A percentile compares a stretch with the other conserved stretches of the same genome.
phyloP scores from a whole-genome alignment of 2,797 vertebrate genomes.

The Emys orbicularis region DNA sequence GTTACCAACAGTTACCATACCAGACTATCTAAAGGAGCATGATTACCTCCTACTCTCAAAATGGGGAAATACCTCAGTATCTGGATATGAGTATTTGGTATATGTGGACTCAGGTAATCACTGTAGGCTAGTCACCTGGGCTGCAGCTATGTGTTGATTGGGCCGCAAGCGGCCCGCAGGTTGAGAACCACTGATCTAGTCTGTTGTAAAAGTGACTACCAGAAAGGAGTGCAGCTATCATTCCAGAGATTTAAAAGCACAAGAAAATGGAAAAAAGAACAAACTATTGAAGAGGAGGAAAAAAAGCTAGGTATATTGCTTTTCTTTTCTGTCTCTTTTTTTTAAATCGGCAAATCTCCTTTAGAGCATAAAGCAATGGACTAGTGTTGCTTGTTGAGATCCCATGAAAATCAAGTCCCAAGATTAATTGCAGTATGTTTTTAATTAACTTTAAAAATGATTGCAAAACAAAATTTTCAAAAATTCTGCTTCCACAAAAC shows the following conservation, averaged over 20 bases:
- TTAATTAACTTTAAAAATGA: not conserved
- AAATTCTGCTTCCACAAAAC: not conserved
- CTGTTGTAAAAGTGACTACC: not conserved
- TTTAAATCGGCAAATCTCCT: not conserved
- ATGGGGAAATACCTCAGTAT: not conserved
- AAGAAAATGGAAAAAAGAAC: not conserved
- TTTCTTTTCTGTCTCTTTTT: not conserved
- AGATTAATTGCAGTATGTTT: not conserved
- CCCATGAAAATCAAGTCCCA: not conserved
- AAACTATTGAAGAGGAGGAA: accelerated
- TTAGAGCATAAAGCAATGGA: not conserved
- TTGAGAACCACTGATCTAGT: not conserved
- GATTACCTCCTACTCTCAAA: not conserved
- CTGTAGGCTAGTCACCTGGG: no score
- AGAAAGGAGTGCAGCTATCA: not conserved
- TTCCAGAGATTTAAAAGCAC: not conserved
- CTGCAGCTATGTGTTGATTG: no score
- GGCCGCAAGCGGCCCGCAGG: no score
- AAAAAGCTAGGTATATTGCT: accelerated
- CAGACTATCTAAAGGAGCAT: accelerated
- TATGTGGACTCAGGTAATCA: not conserved
- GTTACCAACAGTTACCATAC: not conserved
- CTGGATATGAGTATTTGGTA: accelerated
- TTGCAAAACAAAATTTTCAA: not conserved
- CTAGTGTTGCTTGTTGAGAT: not conserved